Base-by-base conservation (phyloP, 1,140 invertebrate species). In the Aricia agestis region DNA sequence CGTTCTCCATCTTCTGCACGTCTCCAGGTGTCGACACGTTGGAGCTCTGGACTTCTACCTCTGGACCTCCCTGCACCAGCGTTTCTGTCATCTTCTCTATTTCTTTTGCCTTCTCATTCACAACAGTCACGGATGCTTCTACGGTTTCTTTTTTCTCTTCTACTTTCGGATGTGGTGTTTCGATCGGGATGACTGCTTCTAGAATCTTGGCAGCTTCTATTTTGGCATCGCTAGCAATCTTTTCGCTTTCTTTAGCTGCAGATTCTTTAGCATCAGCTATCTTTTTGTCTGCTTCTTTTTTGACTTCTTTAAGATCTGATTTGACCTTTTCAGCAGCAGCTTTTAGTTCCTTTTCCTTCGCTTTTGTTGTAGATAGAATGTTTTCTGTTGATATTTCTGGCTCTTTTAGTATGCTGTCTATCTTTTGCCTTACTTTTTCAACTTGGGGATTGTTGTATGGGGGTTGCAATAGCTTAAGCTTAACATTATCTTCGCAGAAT, bases 21-120 rank as follows among this genome's bases (percentile, higher is more conserved):
- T 85, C 80, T 6, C 77, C 85, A 6, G 87, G 84, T 31, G 89
- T 83, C 0, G 91, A 88, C n/a, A 91, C 45, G 76, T 92, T 92
- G 3, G 86, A 92, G 79, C 91, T 92, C 69, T 89, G 91, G 0
- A 92, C 90, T 71, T 92, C 92, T 0, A 92, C 80, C 52, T 92
- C 92, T 10, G 86, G 82, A 19, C 91, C 90, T 5, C 91, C 91
- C 69, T 86, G 91, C 1, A 92, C 86, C 17, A 92, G 72, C 0
- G 86, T 81, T 67, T 90, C 90, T 65, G 81, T 92, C 15, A 90
- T 82, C 75, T 81, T 88, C 52, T 90, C 90, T 6, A 79, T 58
- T 2, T 80, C 70, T 3, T 85, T 82, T 11, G 75, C 67, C 73
- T 87, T 91, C 72, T 92, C 91, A 71, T 85, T 92, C 0, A 92